A percentile compares a stretch with the other conserved stretches of the same genome.
phyloP scores from a whole-genome alignment of 2,113 vertebrate genomes.

The rabbit (Oryctolagus cuniculus) region DNA sequence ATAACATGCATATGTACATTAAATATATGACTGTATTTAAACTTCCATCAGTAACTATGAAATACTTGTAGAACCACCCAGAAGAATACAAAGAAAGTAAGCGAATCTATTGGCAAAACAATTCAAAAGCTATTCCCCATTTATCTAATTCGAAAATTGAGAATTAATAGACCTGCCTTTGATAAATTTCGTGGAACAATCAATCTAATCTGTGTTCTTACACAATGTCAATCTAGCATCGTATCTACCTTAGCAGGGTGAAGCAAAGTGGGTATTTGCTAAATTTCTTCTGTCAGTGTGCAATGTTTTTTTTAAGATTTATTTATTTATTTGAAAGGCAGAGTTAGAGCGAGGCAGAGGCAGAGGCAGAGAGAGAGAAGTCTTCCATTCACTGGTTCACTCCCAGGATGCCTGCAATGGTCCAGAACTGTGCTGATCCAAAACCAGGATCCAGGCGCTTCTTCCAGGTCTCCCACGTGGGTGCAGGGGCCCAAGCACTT shows the following conservation, averaged over 20 bases:
- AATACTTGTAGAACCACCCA: background rate
- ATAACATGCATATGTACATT: background rate
- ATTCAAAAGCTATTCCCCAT: background rate
- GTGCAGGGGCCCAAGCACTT: no score
- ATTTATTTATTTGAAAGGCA: no score
- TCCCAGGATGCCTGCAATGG: no score
- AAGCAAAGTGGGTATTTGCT: background rate
- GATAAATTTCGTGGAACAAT: background rate
- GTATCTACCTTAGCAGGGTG: background rate
- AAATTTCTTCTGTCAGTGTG: background rate
- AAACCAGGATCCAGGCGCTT: no score
- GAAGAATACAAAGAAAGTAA: background rate
- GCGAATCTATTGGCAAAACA: background rate
- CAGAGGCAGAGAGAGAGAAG: no score
- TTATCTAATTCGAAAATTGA: conserved; percentile 15
- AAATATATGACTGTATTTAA: background rate
- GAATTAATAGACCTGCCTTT: background rate
- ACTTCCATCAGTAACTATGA: background rate
- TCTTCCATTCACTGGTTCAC: no score
- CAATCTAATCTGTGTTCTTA: background rate
- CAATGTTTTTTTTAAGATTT: background rate
- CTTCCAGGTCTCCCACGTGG: no score
- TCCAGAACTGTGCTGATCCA: no score
- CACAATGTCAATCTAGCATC: background rate
- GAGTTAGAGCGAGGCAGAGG: no score